Evolutionary conservation across 92 coral and sea anemone genomes (phyloP), one percentile per base, ranked within the genome.

Genomic region (Paragorgia papillata): DNA sequence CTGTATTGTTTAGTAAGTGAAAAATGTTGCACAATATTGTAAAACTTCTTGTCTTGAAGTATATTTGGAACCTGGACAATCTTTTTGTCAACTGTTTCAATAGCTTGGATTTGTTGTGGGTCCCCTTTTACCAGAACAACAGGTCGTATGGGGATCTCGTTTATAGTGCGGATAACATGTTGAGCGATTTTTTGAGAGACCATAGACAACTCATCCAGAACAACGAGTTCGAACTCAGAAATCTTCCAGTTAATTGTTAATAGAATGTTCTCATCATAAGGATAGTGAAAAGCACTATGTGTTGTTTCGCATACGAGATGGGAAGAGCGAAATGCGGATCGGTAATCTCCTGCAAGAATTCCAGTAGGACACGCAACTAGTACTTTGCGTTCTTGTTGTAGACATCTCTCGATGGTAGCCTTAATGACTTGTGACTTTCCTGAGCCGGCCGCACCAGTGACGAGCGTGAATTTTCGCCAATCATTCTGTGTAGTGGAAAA

Each of bases 391-490:
- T 28, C 31, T 3, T 56, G 4, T 22, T 17, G 9, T 3, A 56
- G 10, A 28, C 62, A 22, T 22, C 8, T 17, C 21, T 56, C 62
- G 2, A 56, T 56, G 3, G 33, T 22, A 3, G 2, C 31, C 1
- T 7, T 7, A 7, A 46, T 28, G 1, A 71, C 70, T 15, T 65
- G 50, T 0, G 79, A 20, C 55, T 83, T 66, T 0, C 83, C 82
- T 12, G 82, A 66, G 1, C 87, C 87, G 5, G 78, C 80, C 29
- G 67, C 78, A 1, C 83, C 79, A 1, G 3, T 10, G 12, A 84
- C 28, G 3, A 69, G 7, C 2, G 60, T 32, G 15, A 62, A 62
- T 32, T 74, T 51, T 19, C 33, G 17, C 76, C 82, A 74, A 22
- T 80, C 5, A 37, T 37, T 37, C 43, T 51, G 26, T 51, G 6